Conservation (phyloP, 2,797 vertebrate species). For the Tokudaia muenninki region DNA sequence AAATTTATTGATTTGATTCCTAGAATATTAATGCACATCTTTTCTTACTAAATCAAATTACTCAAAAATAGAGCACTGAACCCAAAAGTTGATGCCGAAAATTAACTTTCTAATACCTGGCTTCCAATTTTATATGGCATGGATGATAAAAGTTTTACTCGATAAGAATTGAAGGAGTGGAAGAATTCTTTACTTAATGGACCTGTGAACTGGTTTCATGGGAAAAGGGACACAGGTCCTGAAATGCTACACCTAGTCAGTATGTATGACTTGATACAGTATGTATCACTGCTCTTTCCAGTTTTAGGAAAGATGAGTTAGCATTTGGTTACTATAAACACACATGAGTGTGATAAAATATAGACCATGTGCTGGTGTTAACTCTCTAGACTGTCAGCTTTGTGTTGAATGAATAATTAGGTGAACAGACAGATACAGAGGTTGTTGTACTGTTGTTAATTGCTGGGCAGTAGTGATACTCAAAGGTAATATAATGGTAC, state of each 20-base stretch:
- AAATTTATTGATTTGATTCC: not conserved
- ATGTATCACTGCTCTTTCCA: not conserved
- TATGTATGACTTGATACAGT: not conserved
- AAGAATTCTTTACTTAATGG: not conserved
- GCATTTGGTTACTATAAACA: constrained; percentile 17
- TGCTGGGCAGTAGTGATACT: not conserved
- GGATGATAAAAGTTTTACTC: not conserved
- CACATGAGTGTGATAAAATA: not conserved
- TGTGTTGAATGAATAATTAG: not conserved
- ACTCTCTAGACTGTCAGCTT: not conserved
- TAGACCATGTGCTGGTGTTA: not conserved
- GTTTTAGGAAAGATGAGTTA: not conserved
- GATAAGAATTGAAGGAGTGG: not conserved
- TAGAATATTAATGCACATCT: not conserved
- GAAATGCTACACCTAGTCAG: not conserved
- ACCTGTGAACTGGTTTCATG: not conserved
- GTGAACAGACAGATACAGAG: not conserved
- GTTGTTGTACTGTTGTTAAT: not conserved
- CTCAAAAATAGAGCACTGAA: not conserved
- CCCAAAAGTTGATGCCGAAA: not conserved
- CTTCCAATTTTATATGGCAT: not conserved
- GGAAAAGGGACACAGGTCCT: not conserved
- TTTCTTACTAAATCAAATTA: constrained; percentile 15
- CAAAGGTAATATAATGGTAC: not conserved
- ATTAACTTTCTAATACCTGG: not conserved